Base-by-base conservation (phyloP, 2,888 invertebrate genomes). In the Lepas anatifera region DNA sequence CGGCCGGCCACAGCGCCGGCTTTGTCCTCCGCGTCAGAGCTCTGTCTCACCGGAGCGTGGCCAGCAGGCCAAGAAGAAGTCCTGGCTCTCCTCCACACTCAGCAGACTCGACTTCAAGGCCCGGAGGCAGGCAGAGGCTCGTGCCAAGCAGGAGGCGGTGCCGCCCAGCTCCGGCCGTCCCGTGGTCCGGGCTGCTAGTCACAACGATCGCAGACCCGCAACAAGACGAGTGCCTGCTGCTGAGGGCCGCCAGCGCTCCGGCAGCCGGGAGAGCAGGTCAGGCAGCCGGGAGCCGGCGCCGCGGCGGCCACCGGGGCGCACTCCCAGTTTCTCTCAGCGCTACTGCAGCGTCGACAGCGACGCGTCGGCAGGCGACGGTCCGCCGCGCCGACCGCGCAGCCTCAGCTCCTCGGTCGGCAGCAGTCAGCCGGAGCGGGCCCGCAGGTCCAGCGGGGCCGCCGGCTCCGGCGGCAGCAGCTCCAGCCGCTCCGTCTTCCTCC, bases 401-500 rank as follows among this genome's bases (percentile, higher is more conserved):
- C 37, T 48, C 46, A 6, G 29, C 4, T 68, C 46, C 18, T 72
- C 72, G 27, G 69, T 72, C 25, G 71, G 72, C 68, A 72, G 73
- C 58, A 63, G 69, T 50, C 70, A 70, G 68, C 46, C 68, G 48
- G 73, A 73, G 43, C 70, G 66, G 68, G 72, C 46, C 69, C n/a
- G n/a, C n/a, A 64, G 70, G n/a, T 70, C 72, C n/a, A 71, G 71
- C 7, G 46, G 64, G 37, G 71, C 70, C 39, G 67, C 71, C 29
- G 67, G 63, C 11, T 37, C 35, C 32, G 39, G 13, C 13, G 27
- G 66, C 66, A 29, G 43, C 63, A 13, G 52, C 48, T 67, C 73
- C 52, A 73, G 74, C 70, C 71, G 75, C 35, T 75, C 76, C 2
- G 76, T 76, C n/a, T 76, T 74, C 71, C 71, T 76, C 16, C 76